A percentile compares a stretch with the other conserved stretches of the same genome.
phyloP scores from a whole-genome alignment of 2,797 vertebrate genomes.

The Mus minutoides region DNA sequence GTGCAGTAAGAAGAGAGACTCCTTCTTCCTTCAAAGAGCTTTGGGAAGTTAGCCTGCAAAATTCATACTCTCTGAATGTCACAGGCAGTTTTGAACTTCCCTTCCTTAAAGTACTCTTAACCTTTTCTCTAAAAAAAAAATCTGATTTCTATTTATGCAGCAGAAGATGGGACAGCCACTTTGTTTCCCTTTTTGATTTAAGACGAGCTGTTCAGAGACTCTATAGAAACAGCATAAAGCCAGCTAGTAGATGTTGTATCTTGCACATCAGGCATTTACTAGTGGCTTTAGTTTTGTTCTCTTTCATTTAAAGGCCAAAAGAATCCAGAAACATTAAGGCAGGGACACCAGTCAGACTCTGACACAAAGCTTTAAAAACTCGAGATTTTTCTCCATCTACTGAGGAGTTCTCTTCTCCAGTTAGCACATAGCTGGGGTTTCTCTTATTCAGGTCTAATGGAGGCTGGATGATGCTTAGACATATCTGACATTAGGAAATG shows the following conservation, averaged over 20 bases:
- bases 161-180: constrained; percentile 78
- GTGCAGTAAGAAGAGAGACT: constrained; percentile 1
- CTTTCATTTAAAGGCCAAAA: constrained; percentile 80
- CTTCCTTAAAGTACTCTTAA: constrained; percentile 74
- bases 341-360: constrained; percentile 81
- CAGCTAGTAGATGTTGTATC: constrained; percentile 73
- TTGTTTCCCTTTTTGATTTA: constrained; percentile 76
- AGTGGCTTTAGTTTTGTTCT: constrained; percentile 74
- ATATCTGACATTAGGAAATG: constrained; percentile 69
- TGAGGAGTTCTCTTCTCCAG: constrained; percentile 76
- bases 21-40: constrained; percentile 77
- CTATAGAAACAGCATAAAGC: constrained; percentile 67
- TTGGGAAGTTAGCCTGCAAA: constrained; percentile 79
- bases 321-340: constrained; percentile 78
- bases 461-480: constrained; percentile 69
- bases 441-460: constrained; percentile 79
- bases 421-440: constrained; percentile 78
- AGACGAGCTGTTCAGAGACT: constrained; percentile 74
- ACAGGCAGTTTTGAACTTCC: constrained; percentile 79
- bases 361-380: constrained; percentile 83
- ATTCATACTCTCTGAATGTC: constrained; percentile 77
- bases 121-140: constrained; percentile 60
- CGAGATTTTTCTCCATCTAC: constrained; percentile 66
- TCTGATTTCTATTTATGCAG: constrained; percentile 78
- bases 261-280: constrained; percentile 76